Conservation (phyloP, 1,140 invertebrate genomes). For the Mya arenaria region DNA sequence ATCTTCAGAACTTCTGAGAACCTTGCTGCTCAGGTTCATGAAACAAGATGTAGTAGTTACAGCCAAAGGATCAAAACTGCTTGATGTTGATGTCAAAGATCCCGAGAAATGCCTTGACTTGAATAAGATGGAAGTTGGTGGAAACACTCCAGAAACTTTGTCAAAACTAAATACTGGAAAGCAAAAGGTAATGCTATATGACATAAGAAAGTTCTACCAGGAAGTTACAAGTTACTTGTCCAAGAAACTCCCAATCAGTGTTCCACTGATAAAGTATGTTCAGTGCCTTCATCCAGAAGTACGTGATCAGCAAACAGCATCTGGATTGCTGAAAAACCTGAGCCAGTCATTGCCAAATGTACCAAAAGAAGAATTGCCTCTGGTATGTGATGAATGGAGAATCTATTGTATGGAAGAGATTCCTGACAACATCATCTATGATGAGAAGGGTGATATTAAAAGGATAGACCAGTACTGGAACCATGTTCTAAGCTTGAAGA, state of each 20-base stretch:
- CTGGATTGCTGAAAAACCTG: not conserved
- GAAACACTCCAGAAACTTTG: not conserved
- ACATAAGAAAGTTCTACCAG: not conserved
- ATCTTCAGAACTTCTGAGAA: slow-evolving; percentile 5
- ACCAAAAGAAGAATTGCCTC: not conserved
- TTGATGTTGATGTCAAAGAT: slow-evolving; percentile 6
- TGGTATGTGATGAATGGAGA: slow-evolving; percentile 54
- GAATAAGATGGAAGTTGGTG: not conserved
- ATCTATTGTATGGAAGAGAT: not conserved
- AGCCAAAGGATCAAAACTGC: not conserved
- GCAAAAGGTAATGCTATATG: not conserved
- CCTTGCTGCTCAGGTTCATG: not conserved
- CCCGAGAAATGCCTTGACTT: not conserved
- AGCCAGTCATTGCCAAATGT: not conserved
- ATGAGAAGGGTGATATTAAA: not conserved
- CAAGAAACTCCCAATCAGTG: not conserved
- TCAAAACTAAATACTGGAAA: not conserved
- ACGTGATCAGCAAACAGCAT: not conserved
- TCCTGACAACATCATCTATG: not conserved
- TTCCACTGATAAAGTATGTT: not conserved
- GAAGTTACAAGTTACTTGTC: not conserved
- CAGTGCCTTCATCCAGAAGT: slow-evolving; percentile 21
- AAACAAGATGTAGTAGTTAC: slow-evolving; percentile 3
- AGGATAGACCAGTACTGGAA: not conserved
- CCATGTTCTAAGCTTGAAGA: not conserved